Conservation (phyloP, 2,113 vertebrate genomes). For the Notechis scutatus region DNA sequence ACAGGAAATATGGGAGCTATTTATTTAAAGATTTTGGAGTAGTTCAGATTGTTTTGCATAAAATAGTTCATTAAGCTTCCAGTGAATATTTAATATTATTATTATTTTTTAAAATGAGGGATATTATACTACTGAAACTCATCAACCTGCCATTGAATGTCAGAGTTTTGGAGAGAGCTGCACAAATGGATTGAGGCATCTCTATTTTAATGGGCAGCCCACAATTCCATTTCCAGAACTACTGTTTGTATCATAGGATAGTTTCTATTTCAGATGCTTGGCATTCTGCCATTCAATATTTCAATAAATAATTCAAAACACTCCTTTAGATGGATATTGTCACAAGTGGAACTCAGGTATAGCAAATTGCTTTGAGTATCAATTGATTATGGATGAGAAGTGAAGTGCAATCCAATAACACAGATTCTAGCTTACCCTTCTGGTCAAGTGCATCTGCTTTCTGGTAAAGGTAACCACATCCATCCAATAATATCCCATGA, state of each 20-base stretch:
- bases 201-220: background rate
- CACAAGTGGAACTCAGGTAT: slow-evolving; percentile 6
- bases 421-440: slow-evolving; percentile 1
- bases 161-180: background rate
- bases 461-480: slow-evolving; percentile 29
- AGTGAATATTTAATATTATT: background rate
- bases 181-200: background rate
- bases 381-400: slow-evolving; percentile 31
- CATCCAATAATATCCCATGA: slow-evolving; percentile 2
- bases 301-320: slow-evolving; percentile 44
- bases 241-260: slow-evolving; percentile 14
- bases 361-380: slow-evolving; percentile 26
- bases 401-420: background rate
- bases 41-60: background rate
- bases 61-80: background rate
- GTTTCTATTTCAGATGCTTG: slow-evolving; percentile 8
- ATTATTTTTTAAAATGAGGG: no score
- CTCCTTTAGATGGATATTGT: slow-evolving; percentile 14
- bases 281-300: slow-evolving; percentile 23
- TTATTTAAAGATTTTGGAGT: background rate
- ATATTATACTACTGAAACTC: background rate
- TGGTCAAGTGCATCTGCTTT: slow-evolving; percentile 20
- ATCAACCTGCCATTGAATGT: background rate
- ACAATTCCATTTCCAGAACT: background rate
- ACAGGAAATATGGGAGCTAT: background rate